Base-by-base conservation (phyloP, 2,888 invertebrate genomes). In the Drosophila quinaria region DNA sequence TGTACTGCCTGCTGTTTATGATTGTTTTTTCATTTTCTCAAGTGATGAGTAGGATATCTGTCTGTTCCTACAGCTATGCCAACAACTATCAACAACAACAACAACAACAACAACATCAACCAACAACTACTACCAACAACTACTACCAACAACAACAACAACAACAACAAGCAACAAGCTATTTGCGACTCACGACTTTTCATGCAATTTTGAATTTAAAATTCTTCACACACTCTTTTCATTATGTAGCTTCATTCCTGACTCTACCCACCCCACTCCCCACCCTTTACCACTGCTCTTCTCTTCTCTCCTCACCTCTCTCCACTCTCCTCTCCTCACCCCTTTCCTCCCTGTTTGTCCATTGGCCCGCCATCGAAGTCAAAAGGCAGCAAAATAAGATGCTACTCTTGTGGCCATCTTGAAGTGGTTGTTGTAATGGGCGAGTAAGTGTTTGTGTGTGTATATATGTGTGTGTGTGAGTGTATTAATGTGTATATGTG, bases 161-260 rank as follows among this genome's bases (percentile, higher is more conserved):
- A 31, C 52, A 61, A 49, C 59, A 17, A 42, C 52, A 46, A 60
- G 72, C 82, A 86, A 86, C 90, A 81, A 87, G 85, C 86, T 81
- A 87, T 90, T 90, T 90, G 89, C 86, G 90, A 90, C 87, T 87
- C 87, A 87, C 87, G 87, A 87, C 88, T 87, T 87, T 87, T 90
- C 90, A 90, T 90, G 87, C 89, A 84, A 87, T 89, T 87, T 87
- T 89, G 90, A 87, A 87, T 87, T 90, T 87, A 89, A 87, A 87
- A 87, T 89, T 90, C 87, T 90, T 90, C 89, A 87, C 90, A 87
- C 86, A 87, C 90, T 87, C 86, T 89, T 87, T 90, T 87, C 89
- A 87, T 87, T 87, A 87, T 86, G 90, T 85, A 69, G 86, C 86
- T 85, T 65, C 82, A 74, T 74, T 77, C 78, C 84, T 68, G 68